Percentiles rank a stretch among this genome's conserved stretches.
phyloP scores from a whole-genome alignment of 2,888 invertebrate species.

The Agonum fuliginosum region DNA sequence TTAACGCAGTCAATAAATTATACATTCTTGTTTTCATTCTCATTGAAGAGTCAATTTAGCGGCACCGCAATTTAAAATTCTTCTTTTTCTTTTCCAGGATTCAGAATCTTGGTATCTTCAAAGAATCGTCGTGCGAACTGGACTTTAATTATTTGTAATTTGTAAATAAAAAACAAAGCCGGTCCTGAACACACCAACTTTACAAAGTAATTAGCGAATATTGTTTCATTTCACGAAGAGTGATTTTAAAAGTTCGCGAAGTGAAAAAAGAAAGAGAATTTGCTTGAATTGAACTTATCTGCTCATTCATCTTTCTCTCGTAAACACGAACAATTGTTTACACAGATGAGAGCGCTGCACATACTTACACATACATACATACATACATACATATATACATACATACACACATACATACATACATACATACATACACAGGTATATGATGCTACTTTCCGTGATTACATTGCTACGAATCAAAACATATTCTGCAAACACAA shows the following conservation, averaged over 20 bases:
- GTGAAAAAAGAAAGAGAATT: constrained; percentile 25
- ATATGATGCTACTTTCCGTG: neutral
- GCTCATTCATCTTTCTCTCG: constrained; percentile 26
- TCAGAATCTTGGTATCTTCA: too few species aligned
- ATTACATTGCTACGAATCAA: constrained; percentile 35
- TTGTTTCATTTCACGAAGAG: constrained; percentile 19
- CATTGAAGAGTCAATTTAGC: too few species aligned
- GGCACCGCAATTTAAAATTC: too few species aligned
- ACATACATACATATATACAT: neutral
- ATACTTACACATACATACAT: neutral
- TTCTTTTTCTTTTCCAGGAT: too few species aligned
- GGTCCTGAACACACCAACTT: too few species aligned
- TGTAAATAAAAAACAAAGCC: too few species aligned
- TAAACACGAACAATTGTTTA: constrained; percentile 41
- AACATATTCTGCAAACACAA: constrained; percentile 8
- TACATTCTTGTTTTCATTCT: too few species aligned
- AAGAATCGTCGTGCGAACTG: too few species aligned
- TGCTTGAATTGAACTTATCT: neutral
- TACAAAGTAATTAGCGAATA: constrained; percentile 16
- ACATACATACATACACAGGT: neutral
- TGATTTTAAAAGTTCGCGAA: constrained; percentile 3
- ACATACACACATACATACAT: neutral
- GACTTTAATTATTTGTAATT: too few species aligned
- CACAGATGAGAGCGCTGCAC: neutral
- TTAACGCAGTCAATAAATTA: too few species aligned